Conservation (phyloP, 2,797 vertebrate species). For the Galaxias olidus region DNA sequence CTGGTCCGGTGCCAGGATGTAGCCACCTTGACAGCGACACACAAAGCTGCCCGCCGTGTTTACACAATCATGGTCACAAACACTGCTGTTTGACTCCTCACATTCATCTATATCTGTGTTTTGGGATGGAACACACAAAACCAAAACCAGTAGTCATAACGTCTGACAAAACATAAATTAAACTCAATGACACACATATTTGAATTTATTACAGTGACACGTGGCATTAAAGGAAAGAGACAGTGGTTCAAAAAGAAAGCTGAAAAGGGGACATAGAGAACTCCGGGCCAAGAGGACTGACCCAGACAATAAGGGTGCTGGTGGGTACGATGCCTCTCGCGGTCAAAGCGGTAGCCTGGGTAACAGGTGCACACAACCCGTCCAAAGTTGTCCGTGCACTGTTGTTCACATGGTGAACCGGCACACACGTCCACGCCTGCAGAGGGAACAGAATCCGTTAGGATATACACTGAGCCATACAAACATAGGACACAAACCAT, state of each 20-base stretch:
- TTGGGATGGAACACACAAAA: constrained; percentile 1
- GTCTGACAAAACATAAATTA: too few species aligned
- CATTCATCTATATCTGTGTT: constrained; percentile 79
- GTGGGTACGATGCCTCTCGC: constrained; percentile 74
- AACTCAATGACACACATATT: too few species aligned
- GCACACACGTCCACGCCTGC: constrained; percentile 77
- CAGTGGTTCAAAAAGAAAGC: not conserved
- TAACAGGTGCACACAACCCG: constrained; percentile 81
- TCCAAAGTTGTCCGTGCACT: constrained; percentile 82
- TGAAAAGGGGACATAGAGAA: not conserved
- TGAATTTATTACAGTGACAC: too few species aligned
- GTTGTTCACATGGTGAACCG: constrained; percentile 81
- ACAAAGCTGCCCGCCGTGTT: constrained; percentile 77
- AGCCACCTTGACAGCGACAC: constrained; percentile 71
- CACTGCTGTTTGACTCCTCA: constrained; percentile 50
- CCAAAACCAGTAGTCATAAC: not conserved
- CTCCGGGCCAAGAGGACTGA: constrained; percentile 44
- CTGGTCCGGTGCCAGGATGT: constrained; percentile 68
- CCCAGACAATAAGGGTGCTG: constrained; percentile 79
- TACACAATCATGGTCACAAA: constrained; percentile 77
- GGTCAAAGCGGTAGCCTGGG: constrained; percentile 77
- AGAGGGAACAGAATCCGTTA: not conserved
- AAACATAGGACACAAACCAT: constrained; percentile 11
- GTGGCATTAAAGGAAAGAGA: not conserved
- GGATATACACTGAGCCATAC: not conserved